A percentile compares a stretch with the other conserved stretches of the same genome.
Evolutionary conservation across 2,113 vertebrate genomes (phyloP).

Genomic region (Melanostigma gelatinosum): DNA sequence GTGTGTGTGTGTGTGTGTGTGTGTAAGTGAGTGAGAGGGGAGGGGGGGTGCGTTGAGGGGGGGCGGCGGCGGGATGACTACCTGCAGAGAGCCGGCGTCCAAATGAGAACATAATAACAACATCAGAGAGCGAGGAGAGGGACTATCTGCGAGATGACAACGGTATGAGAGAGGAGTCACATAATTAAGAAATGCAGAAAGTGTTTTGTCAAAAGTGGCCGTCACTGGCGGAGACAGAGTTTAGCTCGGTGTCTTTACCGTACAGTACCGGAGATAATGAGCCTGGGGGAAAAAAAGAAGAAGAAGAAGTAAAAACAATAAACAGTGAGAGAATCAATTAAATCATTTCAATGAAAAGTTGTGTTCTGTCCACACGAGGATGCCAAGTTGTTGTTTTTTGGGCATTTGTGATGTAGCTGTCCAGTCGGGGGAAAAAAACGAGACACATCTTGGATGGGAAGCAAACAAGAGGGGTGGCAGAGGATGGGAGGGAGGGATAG

Average conservation of each 20-base stretch:
- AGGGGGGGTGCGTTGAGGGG: conserved; percentile 26
- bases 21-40: conserved; percentile 13
- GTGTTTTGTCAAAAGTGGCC: conserved; percentile 83
- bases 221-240: conserved; percentile 69
- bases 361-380: conserved; percentile 65
- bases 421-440: conserved; percentile 67
- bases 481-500: conserved; percentile 57
- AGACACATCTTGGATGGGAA: conserved; percentile 78
- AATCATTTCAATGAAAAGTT: conserved; percentile 78
- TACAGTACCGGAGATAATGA: conserved; percentile 72
- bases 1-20: conserved; percentile 27
- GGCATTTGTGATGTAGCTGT: conserved; percentile 69
- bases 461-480: conserved; percentile 65
- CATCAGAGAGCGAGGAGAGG: conserved; percentile 71
- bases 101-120: conserved; percentile 82
- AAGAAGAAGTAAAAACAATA: conserved; percentile 40
- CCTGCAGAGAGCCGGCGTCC: conserved; percentile 79
- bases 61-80: conserved; percentile 61
- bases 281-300: conserved; percentile 27
- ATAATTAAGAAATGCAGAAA: conserved; percentile 83
- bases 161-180: conserved; percentile 77
- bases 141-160: conserved; percentile 81
- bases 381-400: conserved; percentile 65
- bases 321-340: conserved; percentile 68
- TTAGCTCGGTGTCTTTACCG: conserved; percentile 10